Base-by-base conservation (phyloP, 2,113 vertebrate species). In the Hassar affinis region DNA sequence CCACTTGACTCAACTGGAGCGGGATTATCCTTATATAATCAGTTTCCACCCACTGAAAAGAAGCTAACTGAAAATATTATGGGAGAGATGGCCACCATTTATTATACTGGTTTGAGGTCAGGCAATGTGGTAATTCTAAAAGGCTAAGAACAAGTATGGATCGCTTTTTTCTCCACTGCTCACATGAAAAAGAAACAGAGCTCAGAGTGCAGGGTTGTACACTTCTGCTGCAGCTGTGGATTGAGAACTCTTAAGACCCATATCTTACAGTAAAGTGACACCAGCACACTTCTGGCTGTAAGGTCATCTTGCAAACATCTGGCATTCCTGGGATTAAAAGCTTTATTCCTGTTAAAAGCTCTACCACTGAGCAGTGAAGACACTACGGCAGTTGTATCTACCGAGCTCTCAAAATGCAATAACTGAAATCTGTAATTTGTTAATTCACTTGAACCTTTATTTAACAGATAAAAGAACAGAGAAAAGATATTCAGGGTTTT, bases 221-320 rank as follows among this genome's bases (percentile, higher is more conserved):
- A 38, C 66, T 25, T 42, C 17, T 42, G 20, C 22, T 42, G 66
- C 66, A 69, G 35, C 33, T 42, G 66, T 69, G 66, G 18, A 69
- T 69, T 20, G 20, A 69, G 66, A 38, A 69, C 33, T 35, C 66
- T 69, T 42, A 69, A 35, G 66, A 69, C 35, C 35, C 35, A 42
- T 69, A 42, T 38, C 35, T 69, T 69, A 69, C 35, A 69, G 66
- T 10, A 69, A 1, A 69, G 17, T 69, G 66, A 42, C 66, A 69
- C 66, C 14, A 18, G 66, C 66, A 33, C 18, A 42, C 33, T 35
- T 69, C 35, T 68, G 64, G 64, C 18, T 68, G 66, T 9, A 22
- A 38, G 17, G 38, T 69, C 35, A 69, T 69, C 35, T 69, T 42
- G 66, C 38, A 42, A 69, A 69, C 66, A 69, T 69, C 66, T 42